phyloP scores from a whole-genome alignment of 92 coral and sea anemone species.

The Galaxea fascicularis region DNA sequence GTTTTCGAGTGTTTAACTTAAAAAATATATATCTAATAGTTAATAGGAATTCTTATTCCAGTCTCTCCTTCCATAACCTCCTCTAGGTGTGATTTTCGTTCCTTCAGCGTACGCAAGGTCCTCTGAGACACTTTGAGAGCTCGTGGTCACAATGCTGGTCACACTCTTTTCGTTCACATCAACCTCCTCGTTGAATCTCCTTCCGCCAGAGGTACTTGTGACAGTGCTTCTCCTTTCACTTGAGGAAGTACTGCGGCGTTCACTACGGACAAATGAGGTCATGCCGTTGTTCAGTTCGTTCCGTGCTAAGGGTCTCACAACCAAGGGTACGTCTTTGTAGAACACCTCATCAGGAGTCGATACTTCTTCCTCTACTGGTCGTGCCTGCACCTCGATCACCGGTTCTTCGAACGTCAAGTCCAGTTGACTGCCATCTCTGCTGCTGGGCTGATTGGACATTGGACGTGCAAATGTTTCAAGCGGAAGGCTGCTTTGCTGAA shows the following conservation, averaged over 20 bases:
- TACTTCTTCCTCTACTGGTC: conserved; percentile 35
- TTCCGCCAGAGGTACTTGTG: not conserved
- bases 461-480: not conserved
- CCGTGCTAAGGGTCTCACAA: conserved; percentile 26
- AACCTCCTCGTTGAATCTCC: conserved; percentile 16
- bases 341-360: conserved; percentile 22
- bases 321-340: conserved; percentile 13
- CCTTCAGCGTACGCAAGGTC: conserved; percentile 46
- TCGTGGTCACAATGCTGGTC: conserved; percentile 16
- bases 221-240: conserved; percentile 27
- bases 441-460: not conserved
- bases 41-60: conserved; percentile 37
- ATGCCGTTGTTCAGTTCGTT: conserved; percentile 8
- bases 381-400: conserved; percentile 43
- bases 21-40: too few relatives aligned
- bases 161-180: conserved; percentile 30
- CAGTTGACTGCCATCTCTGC: not conserved
- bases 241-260: conserved; percentile 12
- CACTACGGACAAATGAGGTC: conserved; percentile 38
- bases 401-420: conserved; percentile 47
- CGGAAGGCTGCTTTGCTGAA: conserved; percentile 13
- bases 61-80: conserved; percentile 16
- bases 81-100: conserved; percentile 16
- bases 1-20: too few relatives aligned
- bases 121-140: conserved; percentile 45